A percentile compares a stretch with the other conserved stretches of the same genome.
phyloP scores from a whole-genome alignment of 1,140 invertebrate species.

The Nomia melanderi region DNA sequence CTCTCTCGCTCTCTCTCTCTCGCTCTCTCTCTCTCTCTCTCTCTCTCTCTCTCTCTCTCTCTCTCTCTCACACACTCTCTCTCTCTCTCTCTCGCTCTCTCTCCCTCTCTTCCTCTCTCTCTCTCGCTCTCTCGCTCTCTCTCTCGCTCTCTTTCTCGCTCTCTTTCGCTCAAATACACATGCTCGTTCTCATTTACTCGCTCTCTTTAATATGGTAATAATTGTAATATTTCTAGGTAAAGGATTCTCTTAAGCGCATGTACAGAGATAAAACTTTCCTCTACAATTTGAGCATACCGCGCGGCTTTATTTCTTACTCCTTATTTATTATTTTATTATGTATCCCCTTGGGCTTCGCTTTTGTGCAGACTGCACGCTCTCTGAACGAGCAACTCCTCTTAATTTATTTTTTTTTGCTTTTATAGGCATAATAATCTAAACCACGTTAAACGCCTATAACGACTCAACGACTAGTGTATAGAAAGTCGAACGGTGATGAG shows the following conservation, averaged over 20 bases:
- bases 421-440: conserved; percentile 52
- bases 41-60: too few relatives aligned
- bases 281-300: conserved; percentile 76
- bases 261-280: conserved; percentile 64
- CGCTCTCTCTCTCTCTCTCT: background rate
- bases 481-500: conserved; percentile 4
- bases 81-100: background rate
- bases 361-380: background rate
- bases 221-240: conserved; percentile 59
- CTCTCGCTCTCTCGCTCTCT: too few relatives aligned
- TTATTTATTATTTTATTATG: conserved; percentile 27
- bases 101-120: too few relatives aligned
- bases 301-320: conserved; percentile 66
- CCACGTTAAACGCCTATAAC: conserved; percentile 52
- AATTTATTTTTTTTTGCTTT: background rate
- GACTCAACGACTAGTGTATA: conserved; percentile 52
- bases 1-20: background rate
- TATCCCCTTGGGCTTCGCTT: conserved; percentile 7
- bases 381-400: conserved; percentile 17
- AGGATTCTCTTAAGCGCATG: conserved; percentile 58
- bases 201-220: conserved; percentile 43
- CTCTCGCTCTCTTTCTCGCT: too few relatives aligned
- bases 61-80: too few relatives aligned
- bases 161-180: too few relatives aligned
- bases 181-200: background rate